A percentile compares a stretch with the other conserved stretches of the same genome.
These are phyloP conservation scores for Drosophila lacicola DNA, from an alignment of 2,888 invertebrate species.

Conservation along the genomic window DNA sequence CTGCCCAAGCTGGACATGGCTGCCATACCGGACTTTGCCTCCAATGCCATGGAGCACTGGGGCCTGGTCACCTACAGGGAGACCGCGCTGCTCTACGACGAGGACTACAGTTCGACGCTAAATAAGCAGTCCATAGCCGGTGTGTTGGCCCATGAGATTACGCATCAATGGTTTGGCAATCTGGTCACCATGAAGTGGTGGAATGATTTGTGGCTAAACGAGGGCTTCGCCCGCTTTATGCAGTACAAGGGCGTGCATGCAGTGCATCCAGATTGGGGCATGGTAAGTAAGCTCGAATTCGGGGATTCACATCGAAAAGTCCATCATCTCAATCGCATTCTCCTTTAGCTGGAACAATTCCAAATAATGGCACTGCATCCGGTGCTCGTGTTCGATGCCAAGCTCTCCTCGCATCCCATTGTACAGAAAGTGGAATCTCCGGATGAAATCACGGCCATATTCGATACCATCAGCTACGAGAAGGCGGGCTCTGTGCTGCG, in stretches of 20 bases:
- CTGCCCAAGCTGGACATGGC: conserved; percentile 90
- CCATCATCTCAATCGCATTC: background rate
- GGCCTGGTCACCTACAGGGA: conserved; percentile 95
- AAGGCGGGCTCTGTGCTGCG: conserved; percentile 95
- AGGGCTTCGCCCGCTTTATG: conserved; percentile 96
- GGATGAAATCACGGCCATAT: conserved; percentile 94
- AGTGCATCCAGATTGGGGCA: conserved; percentile 91
- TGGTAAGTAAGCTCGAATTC: conserved; percentile 90
- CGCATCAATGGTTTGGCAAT: conserved; percentile 97
- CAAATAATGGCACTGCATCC: conserved; percentile 89
- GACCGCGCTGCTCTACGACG: conserved; percentile 91
- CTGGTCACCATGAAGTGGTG: conserved; percentile 96
- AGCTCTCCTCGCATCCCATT: conserved; percentile 94
- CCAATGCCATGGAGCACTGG: conserved; percentile 99
- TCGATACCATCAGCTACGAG: conserved; percentile 94
- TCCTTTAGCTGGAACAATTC: conserved; percentile 90
- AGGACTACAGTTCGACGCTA: conserved; percentile 89
- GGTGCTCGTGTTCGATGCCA: conserved; percentile 91
- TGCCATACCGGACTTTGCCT: conserved; percentile 83
- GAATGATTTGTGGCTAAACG: conserved; percentile 96
- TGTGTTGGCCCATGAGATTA: conserved; percentile 95
- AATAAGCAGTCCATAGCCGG: conserved; percentile 91
- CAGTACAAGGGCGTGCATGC: conserved; percentile 91
- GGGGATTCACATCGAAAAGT: too few species aligned
- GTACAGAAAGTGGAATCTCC: conserved; percentile 93